Conservation (phyloP, 1,140 invertebrate species). For the Papilio glaucus region DNA sequence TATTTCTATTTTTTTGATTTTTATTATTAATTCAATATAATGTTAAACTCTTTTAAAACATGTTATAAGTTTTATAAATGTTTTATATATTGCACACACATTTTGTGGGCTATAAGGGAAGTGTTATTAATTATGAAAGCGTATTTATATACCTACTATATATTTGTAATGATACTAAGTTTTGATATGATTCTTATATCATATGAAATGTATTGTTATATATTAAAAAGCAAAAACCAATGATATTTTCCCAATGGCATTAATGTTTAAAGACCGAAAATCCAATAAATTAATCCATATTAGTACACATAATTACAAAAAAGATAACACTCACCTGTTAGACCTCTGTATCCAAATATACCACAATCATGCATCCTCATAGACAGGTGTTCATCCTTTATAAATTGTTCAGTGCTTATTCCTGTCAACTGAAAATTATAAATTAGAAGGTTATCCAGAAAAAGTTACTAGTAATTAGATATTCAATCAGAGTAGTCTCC, state of each 20-base stretch:
- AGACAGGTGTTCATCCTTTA: constrained; percentile 81
- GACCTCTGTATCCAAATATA: constrained; percentile 79
- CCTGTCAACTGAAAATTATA: constrained; percentile 75
- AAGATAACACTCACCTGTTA: constrained; percentile 72
- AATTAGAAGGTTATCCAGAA: constrained; percentile 12
- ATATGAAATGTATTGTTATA: not conserved
- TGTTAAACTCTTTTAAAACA: too few relatives aligned
- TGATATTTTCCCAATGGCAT: constrained; percentile 1
- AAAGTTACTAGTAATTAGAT: not conserved
- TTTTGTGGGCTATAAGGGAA: too few relatives aligned
- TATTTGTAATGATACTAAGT: not conserved
- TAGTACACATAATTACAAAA: not conserved
- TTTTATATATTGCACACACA: too few relatives aligned
- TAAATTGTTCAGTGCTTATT: constrained; percentile 82
- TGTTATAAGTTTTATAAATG: too few relatives aligned
- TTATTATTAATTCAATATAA: too few relatives aligned
- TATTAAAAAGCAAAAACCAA: constrained; percentile 18
- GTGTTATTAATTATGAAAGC: not conserved
- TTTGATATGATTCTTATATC: not conserved
- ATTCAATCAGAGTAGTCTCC: not conserved
- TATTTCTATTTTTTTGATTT: too few relatives aligned
- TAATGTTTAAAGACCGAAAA: not conserved
- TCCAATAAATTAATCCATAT: not conserved
- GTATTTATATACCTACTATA: not conserved
- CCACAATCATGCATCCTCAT: constrained; percentile 83